Percentiles rank a stretch among this genome's conserved stretches.
Evolutionary conservation across 2,888 invertebrate genomes (phyloP).

Genomic region (Drosophila kambysellisi): DNA sequence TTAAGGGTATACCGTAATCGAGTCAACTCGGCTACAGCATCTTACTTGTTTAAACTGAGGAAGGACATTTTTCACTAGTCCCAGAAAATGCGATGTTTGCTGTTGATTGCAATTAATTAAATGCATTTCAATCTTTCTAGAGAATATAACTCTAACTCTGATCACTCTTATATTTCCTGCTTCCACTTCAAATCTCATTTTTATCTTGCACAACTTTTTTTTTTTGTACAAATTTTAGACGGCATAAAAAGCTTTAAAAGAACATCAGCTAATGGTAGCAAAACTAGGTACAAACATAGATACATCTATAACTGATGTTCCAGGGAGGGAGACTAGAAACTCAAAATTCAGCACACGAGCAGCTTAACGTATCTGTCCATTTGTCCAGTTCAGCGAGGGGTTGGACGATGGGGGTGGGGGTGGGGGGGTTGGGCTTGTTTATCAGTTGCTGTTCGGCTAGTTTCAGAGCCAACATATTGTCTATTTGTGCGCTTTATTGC

Average conservation of each 20-base stretch:
- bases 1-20: no score
- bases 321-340: conserved; percentile 7
- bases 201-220: not conserved
- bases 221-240: not conserved
- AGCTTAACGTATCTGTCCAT: conserved; percentile 48
- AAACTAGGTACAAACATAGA: not conserved
- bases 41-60: no score
- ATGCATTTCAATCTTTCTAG: no score
- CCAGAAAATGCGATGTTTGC: not conserved
- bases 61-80: not conserved
- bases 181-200: not conserved
- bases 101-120: not conserved
- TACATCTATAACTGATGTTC: not conserved
- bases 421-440: conserved; percentile 5
- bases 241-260: conserved; percentile 1
- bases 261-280: conserved; percentile 1
- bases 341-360: conserved; percentile 72
- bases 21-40: no score
- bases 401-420: not conserved
- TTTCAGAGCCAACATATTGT: conserved; percentile 70
- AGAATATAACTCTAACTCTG: no score
- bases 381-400: conserved; percentile 43
- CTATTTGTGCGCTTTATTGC: conserved; percentile 83
- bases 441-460: conserved; percentile 51
- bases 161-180: no score